phyloP scores from a whole-genome alignment of 23 tunicate genomes.

The Aplidium turbinatum region DNA sequence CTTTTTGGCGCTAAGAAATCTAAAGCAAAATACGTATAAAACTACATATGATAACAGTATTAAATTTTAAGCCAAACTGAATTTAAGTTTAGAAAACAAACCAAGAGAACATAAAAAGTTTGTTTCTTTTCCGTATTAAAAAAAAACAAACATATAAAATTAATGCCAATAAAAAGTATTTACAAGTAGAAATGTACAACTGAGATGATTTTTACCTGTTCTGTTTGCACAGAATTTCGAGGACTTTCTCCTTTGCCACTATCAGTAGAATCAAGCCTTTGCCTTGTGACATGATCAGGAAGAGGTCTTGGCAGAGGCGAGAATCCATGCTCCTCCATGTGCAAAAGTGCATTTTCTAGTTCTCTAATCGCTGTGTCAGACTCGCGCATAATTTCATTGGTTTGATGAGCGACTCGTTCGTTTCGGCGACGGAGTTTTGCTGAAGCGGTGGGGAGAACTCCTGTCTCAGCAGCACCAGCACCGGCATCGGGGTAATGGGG shows the following conservation, averaged over 20 bases:
- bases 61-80: background rate
- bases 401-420: conserved; percentile 34
- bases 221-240: conserved; percentile 68
- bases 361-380: conserved; percentile 50
- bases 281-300: conserved; percentile 32
- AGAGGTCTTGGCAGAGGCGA: background rate
- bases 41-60: background rate
- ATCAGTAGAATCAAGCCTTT: conserved; percentile 65
- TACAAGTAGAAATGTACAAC: background rate
- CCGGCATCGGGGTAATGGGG: background rate
- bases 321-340: conserved; percentile 34
- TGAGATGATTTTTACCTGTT: conserved; percentile 29
- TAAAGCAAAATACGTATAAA: background rate
- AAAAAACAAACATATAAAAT: background rate
- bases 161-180: background rate
- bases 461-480: conserved; percentile 35
- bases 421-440: conserved; percentile 49
- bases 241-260: conserved; percentile 95
- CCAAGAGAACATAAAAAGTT: no score
- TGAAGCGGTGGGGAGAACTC: conserved; percentile 32
- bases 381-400: conserved; percentile 74
- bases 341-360: conserved; percentile 27
- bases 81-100: no score
- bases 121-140: background rate
- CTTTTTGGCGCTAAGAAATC: background rate